Conservation (phyloP, 2,113 vertebrate species). For the Cranoglanis bouderius region DNA sequence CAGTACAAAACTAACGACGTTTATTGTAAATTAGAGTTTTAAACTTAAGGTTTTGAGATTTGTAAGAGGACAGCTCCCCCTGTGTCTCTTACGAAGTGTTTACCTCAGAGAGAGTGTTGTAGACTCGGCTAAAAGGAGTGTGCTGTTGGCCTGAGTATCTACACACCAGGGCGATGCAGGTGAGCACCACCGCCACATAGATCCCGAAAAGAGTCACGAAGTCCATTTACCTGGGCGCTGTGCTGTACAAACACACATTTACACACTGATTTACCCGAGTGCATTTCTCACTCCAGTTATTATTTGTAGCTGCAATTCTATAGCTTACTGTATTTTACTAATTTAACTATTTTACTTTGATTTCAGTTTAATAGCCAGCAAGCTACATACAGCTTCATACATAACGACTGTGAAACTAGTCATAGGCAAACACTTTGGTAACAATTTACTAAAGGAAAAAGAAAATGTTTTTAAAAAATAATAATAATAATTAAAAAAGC, state of each 20-base stretch:
- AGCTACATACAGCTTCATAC: not conserved
- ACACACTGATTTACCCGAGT: not conserved
- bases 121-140: conserved; percentile 57
- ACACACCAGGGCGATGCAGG: conserved; percentile 70
- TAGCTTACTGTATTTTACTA: not conserved
- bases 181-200: conserved; percentile 76
- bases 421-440: not conserved
- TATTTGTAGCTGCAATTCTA: not conserved
- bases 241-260: conserved; percentile 3
- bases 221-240: conserved; percentile 76
- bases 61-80: conserved; percentile 1
- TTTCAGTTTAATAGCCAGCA: not conserved
- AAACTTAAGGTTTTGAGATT: not conserved
- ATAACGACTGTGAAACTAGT: conserved; percentile 9
- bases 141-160: conserved; percentile 72
- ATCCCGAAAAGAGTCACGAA: conserved; percentile 83
- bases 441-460: not conserved
- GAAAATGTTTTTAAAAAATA: not conserved
- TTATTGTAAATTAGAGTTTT: not conserved
- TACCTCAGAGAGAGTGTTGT: conserved; percentile 60
- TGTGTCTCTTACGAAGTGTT: not conserved
- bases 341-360: not conserved
- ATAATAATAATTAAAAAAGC: not conserved
- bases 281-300: not conserved
- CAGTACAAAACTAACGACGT: not conserved